These are phyloP conservation scores for Hypselothyrea guttata DNA, from an alignment of 2,888 invertebrate genomes.

Conservation along the genomic window DNA sequence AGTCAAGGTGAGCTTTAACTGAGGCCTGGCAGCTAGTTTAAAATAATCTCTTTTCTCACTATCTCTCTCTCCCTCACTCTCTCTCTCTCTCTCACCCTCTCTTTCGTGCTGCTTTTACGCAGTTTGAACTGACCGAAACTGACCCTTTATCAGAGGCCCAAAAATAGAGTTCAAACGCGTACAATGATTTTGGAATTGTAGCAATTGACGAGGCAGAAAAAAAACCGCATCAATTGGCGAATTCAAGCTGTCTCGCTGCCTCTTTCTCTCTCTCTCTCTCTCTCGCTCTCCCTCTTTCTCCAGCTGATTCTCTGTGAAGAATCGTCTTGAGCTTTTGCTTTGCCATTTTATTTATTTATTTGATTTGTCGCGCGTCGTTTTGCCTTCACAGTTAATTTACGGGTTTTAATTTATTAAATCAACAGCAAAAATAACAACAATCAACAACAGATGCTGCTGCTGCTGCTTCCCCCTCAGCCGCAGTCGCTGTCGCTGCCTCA, in stretches of 20 bases:
- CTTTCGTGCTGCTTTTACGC: background rate
- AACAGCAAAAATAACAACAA: conserved; percentile 66
- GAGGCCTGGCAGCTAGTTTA: too few species aligned
- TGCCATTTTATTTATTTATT: conserved; percentile 63
- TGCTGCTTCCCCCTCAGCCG: conserved; percentile 5
- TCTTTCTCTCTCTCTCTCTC: background rate
- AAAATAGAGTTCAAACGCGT: conserved; percentile 45
- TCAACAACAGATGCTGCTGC: conserved; percentile 59
- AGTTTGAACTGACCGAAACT: conserved; percentile 25
- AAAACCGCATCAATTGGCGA: conserved; percentile 42
- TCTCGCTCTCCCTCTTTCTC: conserved; percentile 4
- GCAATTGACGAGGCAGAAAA: conserved; percentile 32
- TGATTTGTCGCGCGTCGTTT: conserved; percentile 72
- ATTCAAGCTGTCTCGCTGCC: background rate
- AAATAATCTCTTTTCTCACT: too few species aligned
- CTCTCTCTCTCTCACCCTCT: background rate
- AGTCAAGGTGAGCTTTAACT: too few species aligned
- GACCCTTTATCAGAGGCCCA: conserved; percentile 13
- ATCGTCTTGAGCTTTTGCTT: conserved; percentile 45
- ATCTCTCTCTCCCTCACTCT: background rate
- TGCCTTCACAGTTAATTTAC: conserved; percentile 74
- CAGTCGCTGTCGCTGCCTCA: conserved; percentile 5
- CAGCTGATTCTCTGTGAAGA: conserved; percentile 14
- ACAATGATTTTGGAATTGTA: conserved; percentile 40
- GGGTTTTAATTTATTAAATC: conserved; percentile 71